These are phyloP conservation scores for Caenorhabditis latens DNA, from an alignment of 1,140 invertebrate genomes.

Conservation along the genomic window DNA sequence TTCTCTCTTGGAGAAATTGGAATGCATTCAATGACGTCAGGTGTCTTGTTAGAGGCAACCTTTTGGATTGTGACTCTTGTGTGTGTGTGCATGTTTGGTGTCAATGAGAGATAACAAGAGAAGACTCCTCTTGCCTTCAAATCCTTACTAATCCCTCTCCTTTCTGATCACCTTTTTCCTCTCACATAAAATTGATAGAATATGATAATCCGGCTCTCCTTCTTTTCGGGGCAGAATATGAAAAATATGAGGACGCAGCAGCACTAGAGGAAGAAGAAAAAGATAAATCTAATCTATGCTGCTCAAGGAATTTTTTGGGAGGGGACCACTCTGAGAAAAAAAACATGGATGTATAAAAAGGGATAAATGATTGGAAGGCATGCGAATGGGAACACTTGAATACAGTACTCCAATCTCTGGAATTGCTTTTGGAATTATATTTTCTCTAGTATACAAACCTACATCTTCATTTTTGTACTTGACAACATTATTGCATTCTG, in stretches of 20 bases:
- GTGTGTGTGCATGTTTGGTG: no score
- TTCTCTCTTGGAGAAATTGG: not conserved
- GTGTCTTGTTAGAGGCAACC: no score
- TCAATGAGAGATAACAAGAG: not conserved
- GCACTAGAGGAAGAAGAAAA: slow-evolving; percentile 4
- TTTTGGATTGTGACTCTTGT: no score
- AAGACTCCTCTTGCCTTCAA: not conserved
- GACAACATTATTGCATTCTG: no score
- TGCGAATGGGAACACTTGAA: not conserved
- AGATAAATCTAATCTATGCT: slow-evolving; percentile 14
- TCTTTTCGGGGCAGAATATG: no score
- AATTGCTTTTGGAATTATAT: no score
- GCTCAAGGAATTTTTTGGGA: not conserved
- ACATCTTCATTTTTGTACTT: no score
- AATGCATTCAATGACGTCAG: not conserved
- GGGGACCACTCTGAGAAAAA: not conserved
- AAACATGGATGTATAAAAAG: not conserved
- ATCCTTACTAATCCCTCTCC: slow-evolving; percentile 34
- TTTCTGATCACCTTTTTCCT: slow-evolving; percentile 4
- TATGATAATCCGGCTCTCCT: slow-evolving; percentile 18
- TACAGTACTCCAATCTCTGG: not conserved
- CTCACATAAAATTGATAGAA: slow-evolving; percentile 8
- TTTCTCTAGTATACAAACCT: no score
- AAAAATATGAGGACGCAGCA: no score
- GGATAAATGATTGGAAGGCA: not conserved